These are phyloP conservation scores for Lethrus apterus DNA, from an alignment of 1,140 invertebrate genomes.

Conservation along the genomic window DNA sequence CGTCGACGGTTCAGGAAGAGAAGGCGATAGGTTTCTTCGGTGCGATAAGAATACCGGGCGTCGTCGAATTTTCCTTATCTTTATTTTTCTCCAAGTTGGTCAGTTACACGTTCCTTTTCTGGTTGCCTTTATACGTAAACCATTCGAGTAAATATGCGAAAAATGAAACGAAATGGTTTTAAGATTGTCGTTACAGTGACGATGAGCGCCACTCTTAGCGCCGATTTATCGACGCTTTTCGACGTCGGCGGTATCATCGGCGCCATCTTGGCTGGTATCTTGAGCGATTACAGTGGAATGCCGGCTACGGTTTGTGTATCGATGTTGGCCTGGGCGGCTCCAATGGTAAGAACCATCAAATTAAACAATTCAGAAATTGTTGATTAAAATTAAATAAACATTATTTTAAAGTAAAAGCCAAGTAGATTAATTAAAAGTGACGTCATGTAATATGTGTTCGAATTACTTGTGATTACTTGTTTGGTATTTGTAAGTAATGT, in stretches of 20 bases:
- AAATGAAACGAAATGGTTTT: neutral
- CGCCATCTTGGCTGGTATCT: slow-evolving; percentile 78
- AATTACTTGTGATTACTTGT: too few species aligned
- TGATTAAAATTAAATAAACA: too few species aligned
- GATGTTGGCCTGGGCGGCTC: slow-evolving; percentile 76
- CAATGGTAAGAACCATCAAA: slow-evolving; percentile 59
- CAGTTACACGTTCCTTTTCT: slow-evolving; percentile 95
- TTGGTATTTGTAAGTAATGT: too few species aligned
- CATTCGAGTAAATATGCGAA: slow-evolving; percentile 62
- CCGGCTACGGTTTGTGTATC: slow-evolving; percentile 76
- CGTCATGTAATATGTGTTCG: too few species aligned
- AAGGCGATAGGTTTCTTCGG: slow-evolving; percentile 68
- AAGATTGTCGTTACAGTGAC: slow-evolving; percentile 48
- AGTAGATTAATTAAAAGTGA: too few species aligned
- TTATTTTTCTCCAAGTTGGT: slow-evolving; percentile 97
- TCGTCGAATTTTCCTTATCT: slow-evolving; percentile 88
- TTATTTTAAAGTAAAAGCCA: too few species aligned
- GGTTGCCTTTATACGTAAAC: slow-evolving; percentile 88
- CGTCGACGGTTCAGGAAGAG: slow-evolving; percentile 3
- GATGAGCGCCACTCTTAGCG: slow-evolving; percentile 62
- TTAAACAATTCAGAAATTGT: too few species aligned
- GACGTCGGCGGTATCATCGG: slow-evolving; percentile 86
- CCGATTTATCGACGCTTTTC: slow-evolving; percentile 82
- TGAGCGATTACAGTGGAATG: slow-evolving; percentile 78
- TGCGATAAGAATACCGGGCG: slow-evolving; percentile 83